Evolutionary conservation across 2,113 vertebrate genomes (phyloP).

Genomic region (Tragelaphus buxtoni): DNA sequence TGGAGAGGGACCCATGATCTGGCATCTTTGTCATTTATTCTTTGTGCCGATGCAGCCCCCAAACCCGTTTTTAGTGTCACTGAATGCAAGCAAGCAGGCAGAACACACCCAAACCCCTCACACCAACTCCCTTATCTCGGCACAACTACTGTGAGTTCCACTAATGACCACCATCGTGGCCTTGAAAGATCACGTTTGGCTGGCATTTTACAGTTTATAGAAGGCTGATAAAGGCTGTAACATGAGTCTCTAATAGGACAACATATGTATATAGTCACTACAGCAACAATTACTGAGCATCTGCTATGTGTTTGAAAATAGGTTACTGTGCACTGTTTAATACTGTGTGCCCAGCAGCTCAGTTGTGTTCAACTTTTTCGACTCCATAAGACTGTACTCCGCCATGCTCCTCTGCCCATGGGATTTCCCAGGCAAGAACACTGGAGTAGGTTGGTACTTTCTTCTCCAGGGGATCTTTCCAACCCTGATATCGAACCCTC

Average conservation of each 20-base stretch:
- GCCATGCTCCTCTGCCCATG: neutral
- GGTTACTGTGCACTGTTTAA: neutral
- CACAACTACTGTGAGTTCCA: neutral
- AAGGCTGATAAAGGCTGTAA: neutral
- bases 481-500: neutral
- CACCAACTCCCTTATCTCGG: neutral
- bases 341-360: neutral
- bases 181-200: neutral
- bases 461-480: neutral
- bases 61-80: neutral
- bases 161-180: neutral
- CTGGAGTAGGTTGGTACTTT: neutral
- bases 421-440: neutral
- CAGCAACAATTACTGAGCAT: neutral
- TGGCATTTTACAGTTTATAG: neutral
- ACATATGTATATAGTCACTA: neutral
- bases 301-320: neutral
- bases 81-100: neutral
- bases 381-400: neutral
- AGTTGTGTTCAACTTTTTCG: neutral
- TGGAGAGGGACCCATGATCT: neutral
- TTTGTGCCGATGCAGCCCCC: neutral
- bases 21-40: neutral
- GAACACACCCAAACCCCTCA: neutral
- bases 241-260: neutral